Evolutionary conservation across 2,888 invertebrate species (phyloP), one percentile per base, ranked within the genome.

Genomic region (Tipula confusa): DNA sequence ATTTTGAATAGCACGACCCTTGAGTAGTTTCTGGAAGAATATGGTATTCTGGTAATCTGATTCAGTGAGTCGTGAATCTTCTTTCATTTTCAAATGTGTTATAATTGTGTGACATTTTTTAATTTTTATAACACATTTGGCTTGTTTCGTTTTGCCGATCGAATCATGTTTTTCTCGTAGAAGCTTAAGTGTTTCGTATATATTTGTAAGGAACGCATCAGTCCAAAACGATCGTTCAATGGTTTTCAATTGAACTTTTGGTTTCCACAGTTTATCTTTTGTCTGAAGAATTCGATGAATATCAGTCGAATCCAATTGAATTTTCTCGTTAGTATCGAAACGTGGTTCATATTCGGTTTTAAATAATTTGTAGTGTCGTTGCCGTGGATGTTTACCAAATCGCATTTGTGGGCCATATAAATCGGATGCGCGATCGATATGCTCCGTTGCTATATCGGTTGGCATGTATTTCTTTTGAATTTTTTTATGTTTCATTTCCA

Each of bases 1-100:
- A 86, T 91, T 92, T 89, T 95, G 95, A 15, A 94, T 91, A 5
- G 94, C 94, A 24, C 95, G 89, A 1, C 95, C 95, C 85, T 85
- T 33, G 7, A 84, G 89, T 31, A 94, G 89, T 87, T 92, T 93
- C 87, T 95, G 94, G 83, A 95, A 87, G 85, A 92, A 88, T 48
- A 94, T 89, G 31, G 92, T 90, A 2, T 92, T 90, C 88, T 93
- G 89, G 85, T 92, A 91, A 80, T 88, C 86, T 13, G 90, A 88
- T 83, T 91, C 91, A 84, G 90, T 89, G 7, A 18, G 0, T 7
- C 29, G 13, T 5, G 29, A 29, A 9, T 64, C 64, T 24, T 24
- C 24, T 9, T 24, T 64, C 24, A 24, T 64, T 2, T 24, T 9
- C 9, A 64, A 64, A 24, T 64, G 64, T 64, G 64, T 64, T 9